These are phyloP conservation scores for Megalops cyprinoides DNA, from an alignment of 2,797 vertebrate species.

Conservation along the genomic window DNA sequence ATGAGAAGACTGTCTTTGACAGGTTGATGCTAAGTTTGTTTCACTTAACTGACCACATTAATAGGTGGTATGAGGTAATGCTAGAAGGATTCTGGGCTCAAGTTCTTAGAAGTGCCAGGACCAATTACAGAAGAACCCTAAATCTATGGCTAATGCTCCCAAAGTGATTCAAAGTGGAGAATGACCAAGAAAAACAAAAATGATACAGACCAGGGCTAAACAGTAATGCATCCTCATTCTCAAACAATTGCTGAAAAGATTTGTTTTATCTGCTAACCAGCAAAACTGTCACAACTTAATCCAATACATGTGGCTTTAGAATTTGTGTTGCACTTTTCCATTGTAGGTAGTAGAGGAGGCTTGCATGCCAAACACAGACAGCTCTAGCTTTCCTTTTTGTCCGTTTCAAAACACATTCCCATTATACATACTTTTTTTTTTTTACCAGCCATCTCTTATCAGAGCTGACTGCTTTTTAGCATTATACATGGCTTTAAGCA, in stretches of 20 bases:
- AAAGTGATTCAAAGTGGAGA: constrained; percentile 31
- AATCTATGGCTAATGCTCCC: constrained; percentile 34
- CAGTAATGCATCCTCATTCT: not conserved
- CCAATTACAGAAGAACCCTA: constrained; percentile 29
- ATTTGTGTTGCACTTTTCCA: constrained; percentile 2
- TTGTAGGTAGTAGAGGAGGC: no score
- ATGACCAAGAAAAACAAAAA: constrained; percentile 44
- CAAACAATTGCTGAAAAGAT: not conserved
- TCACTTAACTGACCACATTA: constrained; percentile 25
- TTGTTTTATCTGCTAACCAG: not conserved
- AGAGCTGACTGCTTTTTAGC: not conserved
- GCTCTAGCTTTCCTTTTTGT: not conserved
- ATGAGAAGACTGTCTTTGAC: constrained; percentile 39
- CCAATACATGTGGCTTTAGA: not conserved
- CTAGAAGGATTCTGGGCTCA: constrained; percentile 29
- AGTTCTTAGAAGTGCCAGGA: constrained; percentile 41
- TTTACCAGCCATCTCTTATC: not conserved
- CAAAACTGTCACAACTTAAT: constrained; percentile 12
- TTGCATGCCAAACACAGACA: not conserved
- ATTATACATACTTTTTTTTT: not conserved
- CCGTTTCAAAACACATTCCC: not conserved
- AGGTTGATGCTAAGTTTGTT: constrained; percentile 39
- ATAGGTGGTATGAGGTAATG: constrained; percentile 43
- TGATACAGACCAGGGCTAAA: constrained; percentile 3
- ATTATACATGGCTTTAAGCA: not conserved